Conservation (phyloP, 2,888 invertebrate genomes). For the Caenorhabditis angaria region DNA sequence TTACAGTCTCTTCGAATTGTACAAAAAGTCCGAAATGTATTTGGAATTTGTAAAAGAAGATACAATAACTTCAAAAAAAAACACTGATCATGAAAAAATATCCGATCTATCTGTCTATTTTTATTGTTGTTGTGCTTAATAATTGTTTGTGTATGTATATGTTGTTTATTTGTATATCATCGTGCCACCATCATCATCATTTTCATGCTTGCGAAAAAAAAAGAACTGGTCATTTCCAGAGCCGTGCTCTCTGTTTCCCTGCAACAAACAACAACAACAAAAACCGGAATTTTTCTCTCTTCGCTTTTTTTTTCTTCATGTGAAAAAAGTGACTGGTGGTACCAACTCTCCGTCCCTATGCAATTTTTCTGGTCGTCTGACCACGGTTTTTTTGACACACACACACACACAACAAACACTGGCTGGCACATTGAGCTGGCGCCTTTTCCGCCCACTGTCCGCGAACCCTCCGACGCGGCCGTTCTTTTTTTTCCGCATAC, state of each 20-base stretch:
- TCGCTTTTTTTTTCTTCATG: slow-evolving; percentile 2
- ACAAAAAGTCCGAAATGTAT: no score
- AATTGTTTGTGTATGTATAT: background rate
- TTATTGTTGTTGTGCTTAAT: background rate
- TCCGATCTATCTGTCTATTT: background rate
- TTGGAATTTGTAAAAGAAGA: no score
- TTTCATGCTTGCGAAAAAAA: background rate
- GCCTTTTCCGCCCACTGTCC: slow-evolving; percentile 3
- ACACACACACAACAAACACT: slow-evolving; percentile 38
- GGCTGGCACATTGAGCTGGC: slow-evolving; percentile 32
- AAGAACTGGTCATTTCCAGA: slow-evolving; percentile 10
- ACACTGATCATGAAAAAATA: background rate
- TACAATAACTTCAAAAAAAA: background rate
- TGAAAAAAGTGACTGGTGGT: background rate
- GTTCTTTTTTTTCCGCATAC: background rate
- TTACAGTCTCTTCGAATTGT: no score
- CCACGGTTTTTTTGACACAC: background rate
- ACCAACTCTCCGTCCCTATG: slow-evolving; percentile 7
- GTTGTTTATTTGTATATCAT: slow-evolving; percentile 6
- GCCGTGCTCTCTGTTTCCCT: slow-evolving; percentile 5
- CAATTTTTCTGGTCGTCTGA: background rate
- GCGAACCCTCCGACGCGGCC: background rate
- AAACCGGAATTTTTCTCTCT: slow-evolving; percentile 9
- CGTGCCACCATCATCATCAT: background rate
- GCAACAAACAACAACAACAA: background rate